Conservation (phyloP, 1,140 invertebrate genomes). For the Ctenoplectra terminalis region DNA sequence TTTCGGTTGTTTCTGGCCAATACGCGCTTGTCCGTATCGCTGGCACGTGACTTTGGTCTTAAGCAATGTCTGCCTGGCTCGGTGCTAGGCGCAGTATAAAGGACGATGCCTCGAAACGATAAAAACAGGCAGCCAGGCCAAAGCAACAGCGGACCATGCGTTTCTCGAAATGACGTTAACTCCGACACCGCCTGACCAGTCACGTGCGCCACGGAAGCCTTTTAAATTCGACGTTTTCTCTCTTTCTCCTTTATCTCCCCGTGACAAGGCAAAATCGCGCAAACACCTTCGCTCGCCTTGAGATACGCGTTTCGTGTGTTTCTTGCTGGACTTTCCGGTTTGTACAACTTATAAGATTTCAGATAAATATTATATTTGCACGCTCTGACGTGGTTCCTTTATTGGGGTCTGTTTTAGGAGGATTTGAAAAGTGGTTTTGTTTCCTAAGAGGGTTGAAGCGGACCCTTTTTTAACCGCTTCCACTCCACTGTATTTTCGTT, state of each 20-base stretch:
- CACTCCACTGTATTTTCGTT: no score
- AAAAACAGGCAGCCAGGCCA: conserved; percentile 20
- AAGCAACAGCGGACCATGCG: background rate
- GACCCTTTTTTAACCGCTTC: no score
- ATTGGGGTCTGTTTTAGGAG: no score
- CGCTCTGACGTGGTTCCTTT: background rate
- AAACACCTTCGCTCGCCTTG: conserved; percentile 6
- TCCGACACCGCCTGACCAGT: conserved; percentile 34
- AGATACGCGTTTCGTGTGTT: background rate
- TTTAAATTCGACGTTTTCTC: conserved; percentile 48
- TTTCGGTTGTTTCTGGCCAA: background rate
- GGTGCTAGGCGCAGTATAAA: background rate
- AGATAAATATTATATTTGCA: background rate
- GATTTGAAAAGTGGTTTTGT: no score
- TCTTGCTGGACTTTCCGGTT: no score
- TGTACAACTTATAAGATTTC: background rate
- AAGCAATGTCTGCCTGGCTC: background rate
- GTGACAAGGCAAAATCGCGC: background rate
- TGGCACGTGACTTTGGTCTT: conserved; percentile 40
- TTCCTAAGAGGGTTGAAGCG: no score
- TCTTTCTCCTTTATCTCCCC: background rate
- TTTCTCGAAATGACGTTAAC: conserved; percentile 62
- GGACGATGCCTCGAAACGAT: conserved; percentile 32
- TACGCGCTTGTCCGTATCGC: conserved; percentile 9
- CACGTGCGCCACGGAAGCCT: conserved; percentile 45